Conservation (phyloP, 2,888 invertebrate genomes). For the Cynaeus angustus region DNA sequence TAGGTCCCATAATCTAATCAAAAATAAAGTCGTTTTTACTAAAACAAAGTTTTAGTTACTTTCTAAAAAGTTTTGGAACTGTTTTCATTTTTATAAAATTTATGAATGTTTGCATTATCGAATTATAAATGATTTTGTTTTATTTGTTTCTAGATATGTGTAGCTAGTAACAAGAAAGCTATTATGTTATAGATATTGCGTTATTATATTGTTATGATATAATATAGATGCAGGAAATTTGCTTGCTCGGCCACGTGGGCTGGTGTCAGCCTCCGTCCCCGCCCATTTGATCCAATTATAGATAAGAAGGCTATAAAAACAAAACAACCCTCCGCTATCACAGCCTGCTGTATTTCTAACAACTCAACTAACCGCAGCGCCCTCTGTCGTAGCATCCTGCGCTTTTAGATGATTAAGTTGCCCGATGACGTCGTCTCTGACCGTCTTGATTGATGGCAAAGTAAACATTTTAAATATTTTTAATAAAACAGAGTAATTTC, state of each 20-base stretch:
- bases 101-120: too few species aligned
- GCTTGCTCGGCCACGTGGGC: neutral
- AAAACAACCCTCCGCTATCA: constrained; percentile 64
- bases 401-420: constrained; percentile 49
- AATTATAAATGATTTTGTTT: too few species aligned
- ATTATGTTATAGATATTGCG: too few species aligned
- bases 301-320: constrained; percentile 65
- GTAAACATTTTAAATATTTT: constrained; percentile 38
- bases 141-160: too few species aligned
- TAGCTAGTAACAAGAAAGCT: too few species aligned
- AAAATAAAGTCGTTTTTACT: too few species aligned
- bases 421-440: constrained; percentile 11
- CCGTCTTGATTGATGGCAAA: constrained; percentile 31
- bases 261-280: constrained; percentile 31
- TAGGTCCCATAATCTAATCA: too few species aligned
- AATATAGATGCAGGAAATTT: too few species aligned
- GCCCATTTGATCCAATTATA: constrained; percentile 67
- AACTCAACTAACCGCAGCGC: constrained; percentile 61
- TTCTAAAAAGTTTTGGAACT: too few species aligned
- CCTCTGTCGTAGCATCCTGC: constrained; percentile 8
- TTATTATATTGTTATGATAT: too few species aligned
- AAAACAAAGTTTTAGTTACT: too few species aligned
- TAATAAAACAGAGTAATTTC: constrained; percentile 33
- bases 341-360: constrained; percentile 61
- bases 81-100: too few species aligned